phyloP scores from a whole-genome alignment of 2,113 vertebrate genomes.

The Xenopus tropicalis region DNA sequence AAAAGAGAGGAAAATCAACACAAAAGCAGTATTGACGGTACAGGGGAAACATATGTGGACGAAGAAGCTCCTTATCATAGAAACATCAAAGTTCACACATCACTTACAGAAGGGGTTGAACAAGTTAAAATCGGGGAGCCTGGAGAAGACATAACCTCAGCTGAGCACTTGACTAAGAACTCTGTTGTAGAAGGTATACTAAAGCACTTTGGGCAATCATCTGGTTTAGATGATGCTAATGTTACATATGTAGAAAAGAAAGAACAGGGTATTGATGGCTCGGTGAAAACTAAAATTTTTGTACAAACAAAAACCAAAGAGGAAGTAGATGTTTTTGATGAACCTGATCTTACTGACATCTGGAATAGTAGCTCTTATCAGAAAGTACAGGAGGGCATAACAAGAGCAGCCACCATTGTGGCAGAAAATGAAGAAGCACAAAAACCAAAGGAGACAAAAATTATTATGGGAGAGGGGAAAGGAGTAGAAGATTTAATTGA shows the following conservation, averaged over 20 bases:
- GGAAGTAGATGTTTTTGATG: constrained; percentile 69
- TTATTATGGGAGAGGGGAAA: constrained; percentile 64
- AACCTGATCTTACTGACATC: constrained; percentile 63
- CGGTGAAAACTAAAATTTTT: constrained; percentile 75
- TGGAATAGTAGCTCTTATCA: constrained; percentile 67
- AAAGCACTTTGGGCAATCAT: constrained; percentile 76
- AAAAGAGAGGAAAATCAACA: constrained; percentile 28
- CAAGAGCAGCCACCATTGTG: constrained; percentile 52
- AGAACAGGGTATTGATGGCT: constrained; percentile 68
- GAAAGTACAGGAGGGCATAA: constrained; percentile 64
- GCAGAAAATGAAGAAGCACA: constrained; percentile 63
- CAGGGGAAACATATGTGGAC: constrained; percentile 43
- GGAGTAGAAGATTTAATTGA: constrained; percentile 75
- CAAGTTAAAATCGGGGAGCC: constrained; percentile 4
- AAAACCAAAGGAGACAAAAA: constrained; percentile 62
- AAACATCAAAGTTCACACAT: constrained; percentile 7
- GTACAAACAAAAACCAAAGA: constrained; percentile 80
- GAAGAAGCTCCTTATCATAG: background rate
- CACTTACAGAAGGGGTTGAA: constrained; percentile 32
- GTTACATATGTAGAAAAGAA: constrained; percentile 76
- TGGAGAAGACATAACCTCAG: constrained; percentile 37
- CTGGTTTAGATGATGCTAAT: constrained; percentile 70
- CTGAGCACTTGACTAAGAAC: constrained; percentile 63
- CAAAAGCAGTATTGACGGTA: constrained; percentile 35
- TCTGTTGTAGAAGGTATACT: constrained; percentile 75